Base-by-base conservation (phyloP, 2,113 vertebrate species). In the Odocoileus hemionus region DNA sequence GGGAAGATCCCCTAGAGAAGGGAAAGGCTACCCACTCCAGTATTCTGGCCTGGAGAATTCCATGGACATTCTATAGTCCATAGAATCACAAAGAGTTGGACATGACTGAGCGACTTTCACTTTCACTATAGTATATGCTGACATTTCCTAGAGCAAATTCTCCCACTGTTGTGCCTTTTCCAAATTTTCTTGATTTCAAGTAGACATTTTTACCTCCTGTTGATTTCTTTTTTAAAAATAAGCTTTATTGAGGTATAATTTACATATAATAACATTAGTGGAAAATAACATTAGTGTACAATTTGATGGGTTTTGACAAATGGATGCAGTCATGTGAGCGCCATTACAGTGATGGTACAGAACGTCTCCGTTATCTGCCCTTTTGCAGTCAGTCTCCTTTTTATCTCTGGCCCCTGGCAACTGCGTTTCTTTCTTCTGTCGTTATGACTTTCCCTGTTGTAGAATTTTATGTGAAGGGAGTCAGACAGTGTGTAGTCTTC, bases 51-150 rank as follows among this genome's bases (percentile, higher is more conserved):
- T 70, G 64, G n/a, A 70, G 64, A 70, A 70, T 36, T 70, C 64
- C 9, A 12, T 70, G 64, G n/a, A 70, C 19, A 39, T 39, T 36
- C 2, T 70, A 36, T 70, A 6, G 64, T 36, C 9, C 64, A 23
- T 70, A 6, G 64, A 5, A n/a, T 36, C n/a, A 70, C n/a, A 70
- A 36, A 70, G 19, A 36, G 64, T 23, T 0, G 0, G 64, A 70
- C 19, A 36, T 0, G 1, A 36, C 9, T 36, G n/a, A 70, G n/a
- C 0, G 1, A 36, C 64, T 70, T 36, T 70, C n/a, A 36, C n/a
- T 36, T 70, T 36, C n/a, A 36, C 9, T 36, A 2, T 12, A 26
- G 33, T 33, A 45, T 86, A 64, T 55, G 74, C 64, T 70, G 76
- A 57, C 45, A 57, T 52, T 26, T 79, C 54, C 19, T 17, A 43